phyloP scores from a whole-genome alignment of 1,140 invertebrate genomes.

The Cephus cinctus region DNA sequence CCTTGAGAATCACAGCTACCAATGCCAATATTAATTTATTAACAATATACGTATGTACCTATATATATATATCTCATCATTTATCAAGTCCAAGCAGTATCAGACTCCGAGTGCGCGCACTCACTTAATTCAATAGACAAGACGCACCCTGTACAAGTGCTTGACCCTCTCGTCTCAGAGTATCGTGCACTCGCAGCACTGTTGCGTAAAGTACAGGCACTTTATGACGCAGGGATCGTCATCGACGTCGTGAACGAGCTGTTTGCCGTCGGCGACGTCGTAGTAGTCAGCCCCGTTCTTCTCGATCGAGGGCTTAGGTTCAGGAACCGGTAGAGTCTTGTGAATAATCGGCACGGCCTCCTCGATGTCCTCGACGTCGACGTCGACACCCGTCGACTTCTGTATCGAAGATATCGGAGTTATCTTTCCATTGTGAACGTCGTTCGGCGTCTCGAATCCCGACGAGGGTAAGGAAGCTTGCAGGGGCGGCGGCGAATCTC shows the following conservation, averaged over 20 bases:
- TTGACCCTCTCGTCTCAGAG: no score
- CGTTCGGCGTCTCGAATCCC: slow-evolving; percentile 40
- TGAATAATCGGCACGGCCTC: slow-evolving; percentile 34
- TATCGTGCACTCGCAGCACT: slow-evolving; percentile 53
- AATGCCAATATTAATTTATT: slow-evolving; percentile 16
- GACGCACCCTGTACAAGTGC: no score
- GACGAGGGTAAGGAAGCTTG: slow-evolving; percentile 32
- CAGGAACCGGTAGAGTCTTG: slow-evolving; percentile 31
- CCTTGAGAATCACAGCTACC: slow-evolving; percentile 17
- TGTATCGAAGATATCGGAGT: slow-evolving; percentile 19
- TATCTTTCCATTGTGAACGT: slow-evolving; percentile 35
- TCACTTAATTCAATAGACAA: no score
- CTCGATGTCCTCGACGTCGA: slow-evolving; percentile 31
- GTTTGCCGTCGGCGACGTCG: slow-evolving; percentile 24
- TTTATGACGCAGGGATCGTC: slow-evolving; percentile 47
- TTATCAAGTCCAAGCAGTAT: background rate
- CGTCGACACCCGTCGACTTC: slow-evolving; percentile 10
- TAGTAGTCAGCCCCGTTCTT: slow-evolving; percentile 38
- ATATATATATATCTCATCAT: slow-evolving; percentile 15
- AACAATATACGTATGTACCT: slow-evolving; percentile 13
- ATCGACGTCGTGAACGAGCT: slow-evolving; percentile 27
- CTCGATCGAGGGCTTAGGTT: slow-evolving; percentile 39
- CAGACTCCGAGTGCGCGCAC: no score
- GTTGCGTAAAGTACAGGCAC: slow-evolving; percentile 49
- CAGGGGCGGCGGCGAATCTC: slow-evolving; percentile 33